These are phyloP conservation scores for Lepidurus arcticus DNA, from an alignment of 1,140 invertebrate genomes.

Conservation along the genomic window DNA sequence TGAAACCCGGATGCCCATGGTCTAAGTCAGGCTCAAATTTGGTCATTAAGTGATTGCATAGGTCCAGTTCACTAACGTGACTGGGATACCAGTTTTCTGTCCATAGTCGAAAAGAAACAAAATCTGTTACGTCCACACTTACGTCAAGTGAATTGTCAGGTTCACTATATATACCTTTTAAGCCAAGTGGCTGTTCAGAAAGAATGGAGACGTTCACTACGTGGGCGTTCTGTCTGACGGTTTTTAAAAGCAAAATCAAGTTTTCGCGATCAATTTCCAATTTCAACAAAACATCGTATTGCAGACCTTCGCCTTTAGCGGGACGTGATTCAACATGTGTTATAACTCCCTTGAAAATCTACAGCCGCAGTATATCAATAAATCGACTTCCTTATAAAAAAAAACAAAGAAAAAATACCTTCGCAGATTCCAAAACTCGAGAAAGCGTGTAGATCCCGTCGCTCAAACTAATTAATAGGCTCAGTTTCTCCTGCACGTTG, in stretches of 20 bases:
- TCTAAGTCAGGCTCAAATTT: constrained; percentile 98
- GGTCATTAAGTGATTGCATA: constrained; percentile 96
- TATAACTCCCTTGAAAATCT: constrained; percentile 77
- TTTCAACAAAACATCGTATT: constrained; percentile 80
- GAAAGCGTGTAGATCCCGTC: constrained; percentile 80
- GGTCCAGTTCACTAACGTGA: constrained; percentile 93
- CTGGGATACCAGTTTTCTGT: constrained; percentile 87
- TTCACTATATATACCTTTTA: constrained; percentile 55
- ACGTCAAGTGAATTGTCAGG: neutral
- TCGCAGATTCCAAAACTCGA: constrained; percentile 81
- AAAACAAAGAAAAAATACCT: constrained; percentile 49
- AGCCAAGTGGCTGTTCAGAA: constrained; percentile 71
- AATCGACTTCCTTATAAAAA: constrained; percentile 18
- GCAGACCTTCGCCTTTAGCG: constrained; percentile 58
- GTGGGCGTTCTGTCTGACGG: constrained; percentile 70
- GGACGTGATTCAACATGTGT: constrained; percentile 83
- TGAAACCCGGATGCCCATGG: constrained; percentile 99
- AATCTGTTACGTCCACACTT: too few relatives aligned
- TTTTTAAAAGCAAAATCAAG: constrained; percentile 71
- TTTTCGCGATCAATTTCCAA: constrained; percentile 73
- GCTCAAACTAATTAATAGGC: constrained; percentile 62
- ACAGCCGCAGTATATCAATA: constrained; percentile 33
- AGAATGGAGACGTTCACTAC: constrained; percentile 70
- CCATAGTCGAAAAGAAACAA: neutral
- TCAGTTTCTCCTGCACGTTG: constrained; percentile 55